These are phyloP conservation scores for Tetranychus cinnabarinus DNA, from an alignment of 1,140 invertebrate species.

Conservation along the genomic window DNA sequence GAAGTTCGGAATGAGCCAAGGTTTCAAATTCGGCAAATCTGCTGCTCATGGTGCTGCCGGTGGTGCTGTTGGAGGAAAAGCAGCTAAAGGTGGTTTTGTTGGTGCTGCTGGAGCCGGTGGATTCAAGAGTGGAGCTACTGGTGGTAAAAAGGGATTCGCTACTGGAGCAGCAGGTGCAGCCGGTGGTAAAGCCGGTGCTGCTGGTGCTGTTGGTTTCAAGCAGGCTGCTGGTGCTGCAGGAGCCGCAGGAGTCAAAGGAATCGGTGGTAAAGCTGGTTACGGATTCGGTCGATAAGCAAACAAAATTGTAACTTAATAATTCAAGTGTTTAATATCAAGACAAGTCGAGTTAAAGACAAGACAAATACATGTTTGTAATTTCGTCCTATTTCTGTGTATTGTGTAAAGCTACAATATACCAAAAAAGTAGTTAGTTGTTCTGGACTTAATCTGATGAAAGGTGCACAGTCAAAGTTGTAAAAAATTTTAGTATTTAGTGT, in stretches of 20 bases:
- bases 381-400: too few relatives aligned
- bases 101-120: not conserved
- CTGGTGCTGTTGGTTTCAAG: not conserved
- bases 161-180: not conserved
- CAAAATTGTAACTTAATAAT: too few relatives aligned
- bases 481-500: too few relatives aligned
- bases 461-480: too few relatives aligned
- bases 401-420: too few relatives aligned
- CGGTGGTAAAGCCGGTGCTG: slow-evolving; percentile 1
- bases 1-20: slow-evolving; percentile 5
- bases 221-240: not conserved
- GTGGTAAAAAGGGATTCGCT: not conserved
- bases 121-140: not conserved
- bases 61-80: slow-evolving; percentile 2
- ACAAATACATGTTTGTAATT: too few relatives aligned
- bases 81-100: not conserved
- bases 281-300: too few relatives aligned
- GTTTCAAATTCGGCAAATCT: slow-evolving; percentile 8
- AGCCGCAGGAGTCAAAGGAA: not conserved
- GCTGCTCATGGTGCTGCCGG: slow-evolving; percentile 4
- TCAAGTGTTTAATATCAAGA: too few relatives aligned
- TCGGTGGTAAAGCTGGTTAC: not conserved
- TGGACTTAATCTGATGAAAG: too few relatives aligned
- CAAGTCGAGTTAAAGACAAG: too few relatives aligned
- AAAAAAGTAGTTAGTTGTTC: too few relatives aligned